Evolutionary conservation across 1,140 invertebrate species (phyloP), one percentile per base, ranked within the genome.

Genomic region (Rhyacophila brunnea): DNA sequence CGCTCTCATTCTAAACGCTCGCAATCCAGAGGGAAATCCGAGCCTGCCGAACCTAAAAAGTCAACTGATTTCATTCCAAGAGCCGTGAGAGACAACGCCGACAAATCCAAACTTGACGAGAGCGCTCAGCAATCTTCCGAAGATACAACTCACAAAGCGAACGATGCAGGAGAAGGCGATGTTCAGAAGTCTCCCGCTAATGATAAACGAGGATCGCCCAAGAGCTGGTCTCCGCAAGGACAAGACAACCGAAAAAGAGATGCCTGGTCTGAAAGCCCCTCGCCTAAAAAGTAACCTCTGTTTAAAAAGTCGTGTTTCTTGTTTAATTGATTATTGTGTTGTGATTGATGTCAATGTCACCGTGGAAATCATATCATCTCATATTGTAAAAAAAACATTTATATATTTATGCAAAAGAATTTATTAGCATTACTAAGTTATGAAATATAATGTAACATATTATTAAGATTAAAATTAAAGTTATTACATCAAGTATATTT

Each of bases 181-280:
- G 20, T 7, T 17, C 3, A 17, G 17, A 6, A 19, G 18, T 6
- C n/a, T 11, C 20, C 20, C 10, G n/a, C 5, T 46, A n/a, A 46
- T 6, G n/a, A 7, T 14, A n/a, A 5, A 45, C 32, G 50, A 35
- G 32, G 19, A n/a, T 36, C 48, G 20, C 53, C 60, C 5, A 62
- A 58, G 23, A 62, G 60, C 20, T 62, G 60, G 60, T 62, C 60
- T 10, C 43, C 70, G 20, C 70, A 68, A 4, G 69, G 68, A 40
- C 68, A 71, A 7, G 62, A 17, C 13, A 42, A 46, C 2, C 54
- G 15, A 5, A 47, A 47, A 38, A 23, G 65, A 6, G 70, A 68
- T 45, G 68, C 68, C 4, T 75, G 72, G 72, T 73, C 71, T 1
- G 70, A 67, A 40, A 73, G 68, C 47, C 72, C 70, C 1, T 28